Percentiles rank a stretch among this genome's conserved stretches.
phyloP scores from a whole-genome alignment of 64 coral and sea anemone genomes.

The Montipora foliosa region DNA sequence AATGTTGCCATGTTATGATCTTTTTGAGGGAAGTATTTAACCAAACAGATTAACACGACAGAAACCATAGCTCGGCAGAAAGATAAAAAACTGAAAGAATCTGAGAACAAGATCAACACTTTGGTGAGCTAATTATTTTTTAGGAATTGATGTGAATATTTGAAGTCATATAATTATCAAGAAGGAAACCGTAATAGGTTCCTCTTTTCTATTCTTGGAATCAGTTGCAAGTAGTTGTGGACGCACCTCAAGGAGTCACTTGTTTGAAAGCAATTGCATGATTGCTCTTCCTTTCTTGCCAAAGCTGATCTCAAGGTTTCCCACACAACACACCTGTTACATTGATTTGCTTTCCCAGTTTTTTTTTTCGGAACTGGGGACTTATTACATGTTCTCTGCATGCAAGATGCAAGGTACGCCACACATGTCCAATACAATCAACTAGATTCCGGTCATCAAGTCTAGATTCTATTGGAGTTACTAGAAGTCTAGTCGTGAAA shows the following conservation, averaged over 20 bases:
- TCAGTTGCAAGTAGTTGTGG: no score
- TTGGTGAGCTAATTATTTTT: slow-evolving; percentile 53
- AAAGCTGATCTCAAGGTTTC: no score
- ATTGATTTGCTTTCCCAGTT: no score
- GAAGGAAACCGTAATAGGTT: background rate
- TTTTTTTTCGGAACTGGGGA: no score
- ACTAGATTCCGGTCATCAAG: no score
- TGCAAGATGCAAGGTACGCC: no score
- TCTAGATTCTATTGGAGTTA: no score
- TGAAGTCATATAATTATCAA: background rate
- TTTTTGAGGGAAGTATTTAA: slow-evolving; percentile 61
- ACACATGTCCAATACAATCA: no score
- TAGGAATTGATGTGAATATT: background rate
- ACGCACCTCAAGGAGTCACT: background rate
- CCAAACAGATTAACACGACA: slow-evolving; percentile 63
- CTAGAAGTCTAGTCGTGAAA: no score
- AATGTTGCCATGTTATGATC: background rate
- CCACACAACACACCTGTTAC: no score
- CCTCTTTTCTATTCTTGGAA: no score
- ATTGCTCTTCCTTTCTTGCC: background rate
- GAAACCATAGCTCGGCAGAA: slow-evolving; percentile 69
- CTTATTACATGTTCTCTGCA: no score
- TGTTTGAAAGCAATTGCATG: background rate
- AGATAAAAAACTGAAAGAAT: slow-evolving; percentile 68
- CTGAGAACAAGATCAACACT: slow-evolving; percentile 78